These are phyloP conservation scores for Frieseomelitta varia DNA, from an alignment of 1,140 invertebrate species.

Conservation along the genomic window DNA sequence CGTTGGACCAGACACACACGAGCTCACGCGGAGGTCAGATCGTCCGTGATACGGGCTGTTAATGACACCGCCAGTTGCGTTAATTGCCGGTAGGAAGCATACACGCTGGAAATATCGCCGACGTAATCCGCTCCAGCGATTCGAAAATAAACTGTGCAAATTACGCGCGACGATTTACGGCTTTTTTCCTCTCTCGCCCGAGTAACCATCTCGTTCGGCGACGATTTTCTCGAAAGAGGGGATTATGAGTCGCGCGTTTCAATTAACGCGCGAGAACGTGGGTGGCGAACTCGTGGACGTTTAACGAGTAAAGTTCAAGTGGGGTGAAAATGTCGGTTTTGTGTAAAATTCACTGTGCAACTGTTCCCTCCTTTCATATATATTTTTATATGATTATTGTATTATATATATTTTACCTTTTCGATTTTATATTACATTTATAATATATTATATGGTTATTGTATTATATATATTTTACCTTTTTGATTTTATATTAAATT, in stretches of 20 bases:
- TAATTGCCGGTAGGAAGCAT: background rate
- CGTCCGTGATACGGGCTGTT: background rate
- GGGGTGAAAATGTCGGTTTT: background rate
- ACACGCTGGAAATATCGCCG: background rate
- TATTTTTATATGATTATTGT: too few species aligned
- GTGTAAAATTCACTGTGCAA: background rate
- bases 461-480: too few species aligned
- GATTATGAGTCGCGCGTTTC: background rate
- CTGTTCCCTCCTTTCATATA: background rate
- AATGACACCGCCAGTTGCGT: constrained; percentile 9
- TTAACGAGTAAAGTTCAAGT: background rate
- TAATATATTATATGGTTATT: too few species aligned
- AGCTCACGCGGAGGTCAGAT: background rate
- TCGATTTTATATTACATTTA: too few species aligned
- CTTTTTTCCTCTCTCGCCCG: background rate
- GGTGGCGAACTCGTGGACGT: background rate
- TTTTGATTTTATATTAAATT: too few species aligned
- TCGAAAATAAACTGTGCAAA: background rate
- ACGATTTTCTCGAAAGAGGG: background rate
- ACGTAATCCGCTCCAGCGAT: background rate
- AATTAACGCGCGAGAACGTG: background rate
- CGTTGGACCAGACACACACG: background rate
- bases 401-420: too few species aligned
- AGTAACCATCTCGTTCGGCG: background rate
- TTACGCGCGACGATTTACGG: background rate